Base-by-base conservation (phyloP, 2,888 invertebrate species). In the Papilio elwesi region DNA sequence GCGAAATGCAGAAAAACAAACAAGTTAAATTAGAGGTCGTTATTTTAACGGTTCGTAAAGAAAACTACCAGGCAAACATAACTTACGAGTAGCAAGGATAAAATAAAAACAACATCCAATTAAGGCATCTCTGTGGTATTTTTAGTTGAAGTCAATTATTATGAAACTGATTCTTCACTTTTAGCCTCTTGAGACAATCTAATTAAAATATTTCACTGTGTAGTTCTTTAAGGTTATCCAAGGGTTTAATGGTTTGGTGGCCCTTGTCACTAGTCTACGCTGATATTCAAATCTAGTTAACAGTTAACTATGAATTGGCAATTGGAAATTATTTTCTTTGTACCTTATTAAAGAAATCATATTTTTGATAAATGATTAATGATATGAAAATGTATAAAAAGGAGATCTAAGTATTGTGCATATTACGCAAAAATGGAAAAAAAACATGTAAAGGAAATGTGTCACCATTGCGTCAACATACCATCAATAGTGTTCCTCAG, bases 111-210 rank as follows among this genome's bases (percentile, higher is more conserved):
- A 55, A 68, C 55, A 68, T 16, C 55, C 43, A 53, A 38, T 52
- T 53, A 68, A 55, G 55, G 57, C 43, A 36, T 36, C 12, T 62
- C 43, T 62, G 59, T 43, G 43, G n/a, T 62, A 62, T 62, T 62
- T 62, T 62, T 62, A 59, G 9, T 15, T 62, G 10, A 43, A 43
- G 15, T 15, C 15, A 73, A 66, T 71, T 66, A 68, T 70, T 73
- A 71, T 8, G 13, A 63, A 71, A 71, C 66, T 63, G 73, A 71
- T 73, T 62, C 7, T 62, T 43, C 43, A 43, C n/a, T 62, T 62
- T 62, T 15, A 62, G 26, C 10, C 59, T 43, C 43, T 59, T 62
- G 15, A 62, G 59, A 62, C 59, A 15, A 62, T 43, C 13, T 11
- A 15, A 62, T 43, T 62, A 62, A 43, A 62, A 62, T 43, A n/a